These are phyloP conservation scores for Ammodramus savannarum DNA, from an alignment of 2,113 vertebrate genomes.

Conservation along the genomic window DNA sequence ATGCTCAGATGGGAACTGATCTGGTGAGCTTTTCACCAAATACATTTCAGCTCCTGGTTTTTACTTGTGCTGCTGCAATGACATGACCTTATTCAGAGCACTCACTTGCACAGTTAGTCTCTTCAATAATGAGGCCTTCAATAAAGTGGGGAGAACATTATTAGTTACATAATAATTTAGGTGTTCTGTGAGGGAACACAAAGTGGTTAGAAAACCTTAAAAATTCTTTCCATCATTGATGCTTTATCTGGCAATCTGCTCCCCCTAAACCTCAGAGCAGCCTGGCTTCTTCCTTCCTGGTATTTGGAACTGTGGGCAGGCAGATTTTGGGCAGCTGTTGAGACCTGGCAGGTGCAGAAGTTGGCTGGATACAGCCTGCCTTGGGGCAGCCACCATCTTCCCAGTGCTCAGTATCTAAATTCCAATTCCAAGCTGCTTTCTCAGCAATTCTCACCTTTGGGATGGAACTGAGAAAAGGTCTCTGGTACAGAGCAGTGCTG, in stretches of 20 bases:
- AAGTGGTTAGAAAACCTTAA: background rate
- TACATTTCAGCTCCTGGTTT: background rate
- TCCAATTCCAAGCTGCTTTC: background rate
- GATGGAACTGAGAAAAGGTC: background rate
- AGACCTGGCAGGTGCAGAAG: background rate
- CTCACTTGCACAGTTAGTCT: background rate
- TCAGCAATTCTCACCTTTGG: background rate
- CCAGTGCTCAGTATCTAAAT: fast-evolving
- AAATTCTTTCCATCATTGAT: background rate
- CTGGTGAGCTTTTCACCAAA: background rate
- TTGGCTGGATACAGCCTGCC: background rate
- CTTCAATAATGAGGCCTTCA: background rate
- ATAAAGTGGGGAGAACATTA: background rate
- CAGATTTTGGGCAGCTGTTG: background rate
- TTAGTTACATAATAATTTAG: background rate
- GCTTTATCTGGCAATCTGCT: background rate
- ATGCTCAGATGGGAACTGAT: background rate
- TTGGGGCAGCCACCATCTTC: background rate
- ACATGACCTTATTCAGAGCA: background rate
- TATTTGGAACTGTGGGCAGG: background rate
- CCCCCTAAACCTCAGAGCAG: background rate
- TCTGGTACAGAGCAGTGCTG: background rate
- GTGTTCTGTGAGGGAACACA: background rate
- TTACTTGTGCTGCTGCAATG: background rate
- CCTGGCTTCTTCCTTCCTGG: background rate